phyloP scores from a whole-genome alignment of 2,888 invertebrate species.

The Meiosimyza decipiens region DNA sequence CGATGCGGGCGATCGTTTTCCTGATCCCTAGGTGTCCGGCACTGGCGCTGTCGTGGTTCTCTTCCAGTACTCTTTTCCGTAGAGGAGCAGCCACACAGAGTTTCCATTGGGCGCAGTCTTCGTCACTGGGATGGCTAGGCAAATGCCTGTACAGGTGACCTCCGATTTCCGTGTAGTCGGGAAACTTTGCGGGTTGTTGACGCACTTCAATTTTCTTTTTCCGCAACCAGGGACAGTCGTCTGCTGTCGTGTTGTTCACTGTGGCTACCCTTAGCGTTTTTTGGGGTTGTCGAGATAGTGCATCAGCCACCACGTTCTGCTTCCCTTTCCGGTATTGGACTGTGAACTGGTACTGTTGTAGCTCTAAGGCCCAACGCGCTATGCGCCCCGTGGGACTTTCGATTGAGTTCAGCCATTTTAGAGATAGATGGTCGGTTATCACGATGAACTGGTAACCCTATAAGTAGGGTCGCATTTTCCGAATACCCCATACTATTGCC shows the following conservation, averaged over 20 bases:
- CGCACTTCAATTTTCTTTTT: too few relatives aligned
- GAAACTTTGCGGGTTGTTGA: neutral
- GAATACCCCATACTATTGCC: slow-evolving; percentile 18
- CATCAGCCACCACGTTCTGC: too few relatives aligned
- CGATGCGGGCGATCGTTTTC: too few relatives aligned
- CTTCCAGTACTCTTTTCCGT: slow-evolving; percentile 1
- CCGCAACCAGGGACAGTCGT: too few relatives aligned
- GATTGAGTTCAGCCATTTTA: slow-evolving; percentile 32
- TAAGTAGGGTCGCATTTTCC: slow-evolving; percentile 10
- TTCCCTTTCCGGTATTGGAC: slow-evolving; percentile 29
- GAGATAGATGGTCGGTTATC: neutral
- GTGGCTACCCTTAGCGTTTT: too few relatives aligned
- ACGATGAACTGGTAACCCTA: slow-evolving; percentile 2
- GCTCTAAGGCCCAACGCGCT: slow-evolving; percentile 36
- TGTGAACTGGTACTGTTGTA: slow-evolving; percentile 20
- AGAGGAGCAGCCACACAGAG: neutral
- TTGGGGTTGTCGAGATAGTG: too few relatives aligned
- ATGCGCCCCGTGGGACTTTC: slow-evolving; percentile 31
- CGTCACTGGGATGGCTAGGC: neutral
- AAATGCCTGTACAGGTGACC: neutral
- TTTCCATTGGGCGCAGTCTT: slow-evolving; percentile 8
- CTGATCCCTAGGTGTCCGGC: too few relatives aligned
- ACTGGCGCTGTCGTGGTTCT: too few relatives aligned
- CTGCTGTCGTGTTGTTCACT: too few relatives aligned
- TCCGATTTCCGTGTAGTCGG: neutral